phyloP scores from a whole-genome alignment of 2,797 vertebrate genomes.

The Tokudaia muenninki region DNA sequence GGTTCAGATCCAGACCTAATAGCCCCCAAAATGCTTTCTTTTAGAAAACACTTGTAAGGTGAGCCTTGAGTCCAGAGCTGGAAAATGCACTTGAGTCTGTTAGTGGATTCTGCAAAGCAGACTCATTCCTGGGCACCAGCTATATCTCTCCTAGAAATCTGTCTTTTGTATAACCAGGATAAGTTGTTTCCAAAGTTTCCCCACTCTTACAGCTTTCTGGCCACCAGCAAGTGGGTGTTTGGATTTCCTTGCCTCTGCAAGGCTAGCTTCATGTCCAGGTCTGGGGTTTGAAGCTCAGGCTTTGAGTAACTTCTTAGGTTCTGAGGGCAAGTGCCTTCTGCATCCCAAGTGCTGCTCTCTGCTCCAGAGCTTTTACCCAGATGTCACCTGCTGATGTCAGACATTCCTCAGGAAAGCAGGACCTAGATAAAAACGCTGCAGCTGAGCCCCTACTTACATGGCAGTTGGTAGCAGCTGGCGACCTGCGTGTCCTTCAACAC shows the following conservation, averaged over 20 bases:
- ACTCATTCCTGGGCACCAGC: accelerated
- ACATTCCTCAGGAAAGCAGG: accelerated
- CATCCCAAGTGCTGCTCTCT: no score
- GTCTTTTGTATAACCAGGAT: background rate
- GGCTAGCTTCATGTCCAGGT: background rate
- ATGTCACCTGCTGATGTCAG: background rate
- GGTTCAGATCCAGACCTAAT: background rate
- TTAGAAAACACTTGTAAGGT: accelerated
- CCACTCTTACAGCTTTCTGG: accelerated
- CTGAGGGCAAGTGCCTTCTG: background rate
- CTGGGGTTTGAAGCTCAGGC: background rate
- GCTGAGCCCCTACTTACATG: background rate
- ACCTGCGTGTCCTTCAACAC: accelerated
- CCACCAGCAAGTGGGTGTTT: accelerated
- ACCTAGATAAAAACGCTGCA: accelerated
- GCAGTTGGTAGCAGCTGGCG: background rate
- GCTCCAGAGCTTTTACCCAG: accelerated
- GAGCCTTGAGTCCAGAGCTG: no score
- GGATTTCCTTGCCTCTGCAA: background rate
- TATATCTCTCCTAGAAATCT: accelerated
- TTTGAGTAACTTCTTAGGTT: background rate
- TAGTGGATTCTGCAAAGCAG: accelerated
- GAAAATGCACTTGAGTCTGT: background rate
- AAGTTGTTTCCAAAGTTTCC: background rate
- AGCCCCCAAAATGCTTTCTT: background rate